Evolutionary conservation across 2,113 vertebrate genomes (phyloP), one percentile per base, ranked within the genome.

Genomic region (Brienomyrus brachyistius): DNA sequence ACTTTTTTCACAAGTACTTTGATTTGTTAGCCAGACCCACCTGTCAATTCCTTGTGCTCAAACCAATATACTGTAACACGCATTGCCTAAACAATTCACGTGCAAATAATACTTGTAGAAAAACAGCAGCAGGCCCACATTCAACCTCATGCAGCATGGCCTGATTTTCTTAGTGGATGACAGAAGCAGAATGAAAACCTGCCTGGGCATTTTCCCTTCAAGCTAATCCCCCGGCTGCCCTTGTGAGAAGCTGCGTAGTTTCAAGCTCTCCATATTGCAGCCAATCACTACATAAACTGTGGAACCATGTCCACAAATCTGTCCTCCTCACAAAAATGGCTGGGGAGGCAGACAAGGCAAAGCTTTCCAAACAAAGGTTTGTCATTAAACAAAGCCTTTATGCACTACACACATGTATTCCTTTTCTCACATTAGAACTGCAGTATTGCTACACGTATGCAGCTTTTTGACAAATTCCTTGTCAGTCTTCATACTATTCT

Each of bases 271-370:
- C 91, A 94, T 93, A 59, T 92, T 92, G 91, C 13, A 91, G 91
- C 92, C 95, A 94, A 95, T 95, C 92, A 95, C 92, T 90, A 51
- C 90, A 95, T 96, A 89, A 96, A 89, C 91, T 94, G 92, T 86
- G 92, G 90, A 90, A 95, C 92, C 92, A 94, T 89, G 92, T 93
- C 88, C 8, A 94, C 94, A 89, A 94, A 93, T 86, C 92, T 92
- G 95, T 95, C 94, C 92, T 91, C 95, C 90, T 96, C 94, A 95
- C 93, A 95, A 70, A 31, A 70, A 70, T 13, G 10, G n/a, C n/a
- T 31, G 62, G n/a, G 27, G 9, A 31, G n/a, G 88, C 85, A 94
- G 94, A 93, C 74, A 62, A 87, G 82, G 35, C 4, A 10, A 47
- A 51, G 35, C 23, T 52, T 62, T 87, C 51, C 2, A 48, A 47